Percentiles rank a stretch among this genome's conserved stretches.
These are phyloP conservation scores for Tichodroma muraria DNA, from an alignment of 2,113 vertebrate genomes.

Conservation along the genomic window DNA sequence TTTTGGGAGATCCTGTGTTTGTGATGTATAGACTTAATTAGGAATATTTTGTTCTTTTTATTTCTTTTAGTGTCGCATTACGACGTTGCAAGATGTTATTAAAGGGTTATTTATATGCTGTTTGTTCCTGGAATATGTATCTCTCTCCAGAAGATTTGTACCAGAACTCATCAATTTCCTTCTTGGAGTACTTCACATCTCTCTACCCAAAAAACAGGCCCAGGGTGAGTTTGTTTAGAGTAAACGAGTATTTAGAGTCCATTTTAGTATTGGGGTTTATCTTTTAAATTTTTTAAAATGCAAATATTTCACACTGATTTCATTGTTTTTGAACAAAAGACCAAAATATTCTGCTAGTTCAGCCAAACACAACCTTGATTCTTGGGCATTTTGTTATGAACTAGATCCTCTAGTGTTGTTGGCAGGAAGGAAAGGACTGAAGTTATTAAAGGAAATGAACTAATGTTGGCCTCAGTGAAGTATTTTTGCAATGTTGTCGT, in stretches of 20 bases:
- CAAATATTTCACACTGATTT: not conserved
- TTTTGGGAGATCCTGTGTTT: not conserved
- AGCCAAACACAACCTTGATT: not conserved
- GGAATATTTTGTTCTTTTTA: not conserved
- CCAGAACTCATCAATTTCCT: slow-evolving; percentile 92
- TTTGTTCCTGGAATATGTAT: slow-evolving; percentile 84
- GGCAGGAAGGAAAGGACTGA: slow-evolving; percentile 2
- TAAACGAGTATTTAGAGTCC: not conserved
- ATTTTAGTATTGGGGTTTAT: not conserved
- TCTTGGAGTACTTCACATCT: slow-evolving; percentile 81
- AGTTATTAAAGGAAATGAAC: not conserved
- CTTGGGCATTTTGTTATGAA: not conserved
- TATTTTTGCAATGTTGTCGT: not conserved
- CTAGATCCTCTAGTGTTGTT: not conserved
- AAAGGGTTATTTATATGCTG: slow-evolving; percentile 84
- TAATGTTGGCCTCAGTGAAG: not conserved
- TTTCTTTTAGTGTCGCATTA: slow-evolving; percentile 78
- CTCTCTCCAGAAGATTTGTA: slow-evolving; percentile 84
- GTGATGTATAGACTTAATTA: not conserved
- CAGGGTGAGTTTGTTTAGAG: slow-evolving; percentile 64
- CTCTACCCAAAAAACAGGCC: slow-evolving; percentile 67
- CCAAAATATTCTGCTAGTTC: not conserved
- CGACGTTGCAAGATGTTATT: slow-evolving; percentile 75
- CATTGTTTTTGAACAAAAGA: not conserved
- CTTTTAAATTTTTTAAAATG: not conserved